Base-by-base conservation (phyloP, 2,113 vertebrate species). In the Xenopus laevis region DNA sequence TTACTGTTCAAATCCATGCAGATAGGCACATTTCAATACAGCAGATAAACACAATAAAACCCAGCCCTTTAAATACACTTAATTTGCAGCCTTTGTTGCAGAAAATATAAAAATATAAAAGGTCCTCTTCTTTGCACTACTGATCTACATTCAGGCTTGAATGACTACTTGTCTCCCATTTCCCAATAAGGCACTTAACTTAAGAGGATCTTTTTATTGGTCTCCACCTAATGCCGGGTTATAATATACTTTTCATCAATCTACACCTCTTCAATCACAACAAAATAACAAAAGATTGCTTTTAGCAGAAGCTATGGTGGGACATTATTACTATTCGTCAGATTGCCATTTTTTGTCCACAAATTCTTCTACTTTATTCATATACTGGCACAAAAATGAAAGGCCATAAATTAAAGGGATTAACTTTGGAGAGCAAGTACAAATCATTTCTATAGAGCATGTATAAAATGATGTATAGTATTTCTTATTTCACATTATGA, bases 401-500 rank as follows among this genome's bases (percentile, higher is more conserved):
- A 62, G n/a, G 13, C 58, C 17, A 75, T 68, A 68, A 68, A 75
- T 75, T 68, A 62, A 21, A 20, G 52, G 72, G 65, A 75, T 68
- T 62, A 68, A 45, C 20, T 62, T 61, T 58, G 21, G n/a, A 59
- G 27, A 46, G 13, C 58, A 62, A 20, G 72, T 75, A 68, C 72
- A 75, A 68, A 75, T 75, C 65, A 60, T 75, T 46, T 53, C 50
- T 75, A 75, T 47, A 62, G 65, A 53, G 66, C 44, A 23, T 20
- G 65, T 44, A 53, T 44, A 18, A 68, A 68, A 68, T 75, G 72
- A 75, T 75, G 65, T 53, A 75, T 68, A 62, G 65, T 57, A 44
- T 68, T 75, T 75, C 72, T 75, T 75, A 75, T 68, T 74, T 67
- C 67, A 68, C 57, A 68, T 68, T 68, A 68, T 62, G 65, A 75